These are phyloP conservation scores for Cassiopea xamachana DNA, from an alignment of 30 jellyfish, hydroid and myxozoan species.

Conservation along the genomic window DNA sequence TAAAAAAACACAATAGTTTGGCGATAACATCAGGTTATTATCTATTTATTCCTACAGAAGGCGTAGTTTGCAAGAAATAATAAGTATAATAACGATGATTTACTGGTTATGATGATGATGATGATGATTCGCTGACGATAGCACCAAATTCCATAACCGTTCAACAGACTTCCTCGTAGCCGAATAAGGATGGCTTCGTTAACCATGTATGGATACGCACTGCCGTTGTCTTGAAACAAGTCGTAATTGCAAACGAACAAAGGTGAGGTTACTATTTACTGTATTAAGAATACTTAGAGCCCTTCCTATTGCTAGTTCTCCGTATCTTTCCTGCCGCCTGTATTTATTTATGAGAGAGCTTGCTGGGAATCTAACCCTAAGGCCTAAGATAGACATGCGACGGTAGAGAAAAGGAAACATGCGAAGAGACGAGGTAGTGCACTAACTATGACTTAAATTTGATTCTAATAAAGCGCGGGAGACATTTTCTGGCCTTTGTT, in stretches of 20 bases:
- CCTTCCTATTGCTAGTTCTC: background rate
- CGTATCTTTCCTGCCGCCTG: background rate
- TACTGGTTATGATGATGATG: no score
- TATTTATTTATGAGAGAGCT: no score
- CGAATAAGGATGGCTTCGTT: no score
- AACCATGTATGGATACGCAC: background rate
- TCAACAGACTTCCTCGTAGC: no score
- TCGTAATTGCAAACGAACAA: background rate
- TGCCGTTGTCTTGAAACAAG: background rate
- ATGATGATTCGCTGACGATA: no score
- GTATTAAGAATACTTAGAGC: background rate
- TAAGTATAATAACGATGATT: no score
- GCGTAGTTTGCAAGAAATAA: no score
- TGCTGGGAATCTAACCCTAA: background rate
- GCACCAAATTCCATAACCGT: no score
- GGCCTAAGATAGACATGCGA: background rate
- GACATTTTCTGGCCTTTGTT: background rate
- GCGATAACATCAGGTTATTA: no score
- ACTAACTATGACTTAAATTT: background rate
- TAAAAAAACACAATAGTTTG: no score
- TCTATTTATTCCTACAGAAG: no score
- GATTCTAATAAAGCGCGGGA: background rate
- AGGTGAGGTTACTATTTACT: background rate
- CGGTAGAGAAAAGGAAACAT: background rate
- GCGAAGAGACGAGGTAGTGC: background rate